phyloP scores from a whole-genome alignment of 2,113 vertebrate species.

The Ia io region DNA sequence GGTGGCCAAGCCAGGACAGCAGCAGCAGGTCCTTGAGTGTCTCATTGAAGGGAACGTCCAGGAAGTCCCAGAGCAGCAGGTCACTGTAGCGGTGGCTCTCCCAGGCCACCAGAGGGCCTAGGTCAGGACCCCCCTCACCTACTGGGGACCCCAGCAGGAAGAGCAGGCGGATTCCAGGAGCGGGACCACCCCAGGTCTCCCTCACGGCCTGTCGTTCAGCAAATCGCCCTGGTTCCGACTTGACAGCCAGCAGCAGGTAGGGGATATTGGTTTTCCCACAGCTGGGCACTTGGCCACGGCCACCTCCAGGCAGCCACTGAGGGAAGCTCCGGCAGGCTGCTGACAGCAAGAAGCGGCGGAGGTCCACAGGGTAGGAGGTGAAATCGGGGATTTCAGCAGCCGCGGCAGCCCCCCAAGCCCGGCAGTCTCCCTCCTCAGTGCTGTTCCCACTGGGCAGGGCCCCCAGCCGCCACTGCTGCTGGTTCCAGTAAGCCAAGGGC shows the following conservation, averaged over 20 bases:
- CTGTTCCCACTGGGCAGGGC: constrained; percentile 56
- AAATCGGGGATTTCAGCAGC: constrained; percentile 84
- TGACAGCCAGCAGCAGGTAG: constrained; percentile 89
- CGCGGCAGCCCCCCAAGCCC: constrained; percentile 26
- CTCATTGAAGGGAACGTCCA: constrained; percentile 90
- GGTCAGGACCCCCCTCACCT: constrained; percentile 81
- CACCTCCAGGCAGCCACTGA: constrained; percentile 65
- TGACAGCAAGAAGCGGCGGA: constrained; percentile 86
- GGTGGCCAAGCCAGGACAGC: constrained; percentile 84
- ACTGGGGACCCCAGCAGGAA: constrained; percentile 87
- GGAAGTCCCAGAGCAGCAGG: constrained; percentile 90
- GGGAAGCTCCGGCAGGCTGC: constrained; percentile 87
- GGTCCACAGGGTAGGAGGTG: constrained; percentile 81
- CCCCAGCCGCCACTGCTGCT: constrained; percentile 83
- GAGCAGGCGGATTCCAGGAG: constrained; percentile 82
- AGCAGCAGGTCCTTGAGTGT: constrained; percentile 90
- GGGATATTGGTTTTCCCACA: constrained; percentile 36
- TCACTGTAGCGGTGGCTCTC: constrained; percentile 83
- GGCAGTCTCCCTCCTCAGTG: constrained; percentile 39
- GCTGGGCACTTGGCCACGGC: constrained; percentile 43
- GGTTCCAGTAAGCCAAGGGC: constrained; percentile 86
- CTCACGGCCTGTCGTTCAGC: constrained; percentile 90
- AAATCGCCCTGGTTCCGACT: constrained; percentile 87
- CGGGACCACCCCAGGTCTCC: constrained; percentile 86
- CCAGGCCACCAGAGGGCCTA: constrained; percentile 82